Base-by-base conservation (phyloP, 2,113 vertebrate genomes). In the Podarcis raffonei region DNA sequence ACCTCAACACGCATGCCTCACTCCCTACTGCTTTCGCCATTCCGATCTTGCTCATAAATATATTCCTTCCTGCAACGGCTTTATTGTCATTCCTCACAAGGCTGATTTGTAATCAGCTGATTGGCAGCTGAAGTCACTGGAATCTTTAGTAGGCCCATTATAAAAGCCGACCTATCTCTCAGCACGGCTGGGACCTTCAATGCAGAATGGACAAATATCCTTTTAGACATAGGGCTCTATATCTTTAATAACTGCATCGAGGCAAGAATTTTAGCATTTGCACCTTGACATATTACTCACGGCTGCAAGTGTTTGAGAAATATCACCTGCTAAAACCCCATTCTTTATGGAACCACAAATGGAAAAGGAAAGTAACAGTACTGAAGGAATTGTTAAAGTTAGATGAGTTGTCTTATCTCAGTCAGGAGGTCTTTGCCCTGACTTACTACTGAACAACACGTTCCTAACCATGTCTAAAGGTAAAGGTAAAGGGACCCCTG, bases 21-120 rank as follows among this genome's bases (percentile, higher is more conserved):
- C 1, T 89, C 83, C 86, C 22, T 5, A 27, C 32, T 84, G 37
- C 1, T 85, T 88, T 85, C 23, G 2, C 30, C 39, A 84, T 89
- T 85, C 16, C 6, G n/a, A 25, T 84, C 8, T 35, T 86, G 81
- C 66, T 62, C 91, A 69, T 91, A 85, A 76, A 85, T 59, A 80
- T 12, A 62, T 39, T 78, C 30, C 32, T 82, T 53, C 71, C 69
- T 72, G 30, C 4, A 32, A 12, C 2, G 30, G 11, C 23, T 78
- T 69, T 35, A 22, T 79, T 81, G 32, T 74, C 53, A 74, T 88
- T 87, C 79, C 71, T 83, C 0, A 0, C 0, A 30, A 27, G 2
- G 74, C 35, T 75, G 6, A 4, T 32, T 1, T 12, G 16, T 6
- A 37, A 13, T 6, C 71, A 87, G 90, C 53, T 42, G 0, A 2